Percentiles rank a stretch among this genome's conserved stretches.
Conservation (phyloP, 1,140 invertebrate species). For the Bacillus rossius region DNA sequence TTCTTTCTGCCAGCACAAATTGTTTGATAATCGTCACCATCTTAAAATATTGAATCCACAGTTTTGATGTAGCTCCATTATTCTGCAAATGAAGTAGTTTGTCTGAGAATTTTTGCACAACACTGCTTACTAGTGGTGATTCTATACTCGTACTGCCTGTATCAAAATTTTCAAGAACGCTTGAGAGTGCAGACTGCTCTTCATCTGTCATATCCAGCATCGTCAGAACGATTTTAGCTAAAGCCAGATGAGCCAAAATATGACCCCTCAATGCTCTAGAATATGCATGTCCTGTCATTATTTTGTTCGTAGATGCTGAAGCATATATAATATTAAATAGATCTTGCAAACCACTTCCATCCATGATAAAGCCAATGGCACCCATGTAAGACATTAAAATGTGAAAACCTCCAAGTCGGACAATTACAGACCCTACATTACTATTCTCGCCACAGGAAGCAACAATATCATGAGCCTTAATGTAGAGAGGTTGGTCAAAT, state of each 20-base stretch:
- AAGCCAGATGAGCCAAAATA: conserved; percentile 21
- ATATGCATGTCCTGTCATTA: conserved; percentile 39
- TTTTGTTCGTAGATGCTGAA: conserved; percentile 31
- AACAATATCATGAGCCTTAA: conserved; percentile 42
- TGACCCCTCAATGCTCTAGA: conserved; percentile 39
- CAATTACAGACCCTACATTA: conserved; percentile 15
- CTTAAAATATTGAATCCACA: background rate
- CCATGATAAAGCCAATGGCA: conserved; percentile 36
- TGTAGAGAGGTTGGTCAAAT: conserved; percentile 32
- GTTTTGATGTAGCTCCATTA: background rate
- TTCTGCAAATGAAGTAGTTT: background rate
- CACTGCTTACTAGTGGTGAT: background rate
- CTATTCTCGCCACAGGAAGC: background rate
- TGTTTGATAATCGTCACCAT: background rate
- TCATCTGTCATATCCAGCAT: too few relatives aligned
- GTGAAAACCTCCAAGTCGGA: conserved; percentile 34
- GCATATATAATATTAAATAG: conserved; percentile 31
- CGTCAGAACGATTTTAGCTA: too few relatives aligned
- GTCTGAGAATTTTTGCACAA: background rate
- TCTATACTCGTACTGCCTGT: too few relatives aligned
- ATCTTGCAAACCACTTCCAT: conserved; percentile 36
- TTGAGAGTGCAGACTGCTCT: too few relatives aligned
- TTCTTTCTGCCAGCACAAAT: conserved; percentile 3
- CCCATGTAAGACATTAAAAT: conserved; percentile 40
- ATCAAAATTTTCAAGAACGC: too few relatives aligned